Evolutionary conservation across 2,797 vertebrate species (phyloP), one percentile per base, ranked within the genome.

Genomic region (Dallia pectoralis): DNA sequence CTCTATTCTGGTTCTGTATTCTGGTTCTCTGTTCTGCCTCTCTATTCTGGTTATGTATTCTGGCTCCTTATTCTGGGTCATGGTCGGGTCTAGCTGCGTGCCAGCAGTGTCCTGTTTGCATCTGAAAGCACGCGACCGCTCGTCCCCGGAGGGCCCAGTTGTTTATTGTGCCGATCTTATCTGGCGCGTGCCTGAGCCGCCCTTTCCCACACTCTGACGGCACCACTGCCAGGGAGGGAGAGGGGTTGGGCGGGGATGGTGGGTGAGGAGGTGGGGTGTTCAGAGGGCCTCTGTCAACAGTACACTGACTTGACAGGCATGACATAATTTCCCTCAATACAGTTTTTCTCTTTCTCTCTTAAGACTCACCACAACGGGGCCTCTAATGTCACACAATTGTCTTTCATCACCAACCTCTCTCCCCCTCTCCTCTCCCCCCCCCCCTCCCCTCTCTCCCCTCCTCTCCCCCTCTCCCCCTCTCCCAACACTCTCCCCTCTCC

Each of bases 141-240:
- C 79, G 86, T 94, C 93, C 92, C 91, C 67, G 79, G 86, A 85
- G 91, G 91, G 92, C 92, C 89, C 82, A 86, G 88, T 89, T 89
- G 90, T 89, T 90, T 90, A 86, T 89, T 91, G 91, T 90, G 82
- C 19, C 91, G 90, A 91, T 91, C 87, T 93, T 94, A 93, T 93
- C 93, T 93, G 94, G 93, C 94, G 86, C 90, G 94, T 95, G 94
- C 93, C 94, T 95, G 87, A 72, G 89, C 91, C 83, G 85, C 91
- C 92, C 91, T 95, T 95, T 96, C 95, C 94, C 95, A 96, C 94
- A 95, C 93, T 94, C 91, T 92, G 91, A 89, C 88, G 90, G 89
- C 93, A 92, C 88, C 84, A 86, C 85, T 91, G 86, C 93, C 89
- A 89, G 92, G 90, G 76, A 51, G 70, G 72, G 79, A n/a, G n/a